Percentiles rank a stretch among this genome's conserved stretches.
Evolutionary conservation across 1,140 invertebrate species (phyloP).

Genomic region (Formica exsecta): DNA sequence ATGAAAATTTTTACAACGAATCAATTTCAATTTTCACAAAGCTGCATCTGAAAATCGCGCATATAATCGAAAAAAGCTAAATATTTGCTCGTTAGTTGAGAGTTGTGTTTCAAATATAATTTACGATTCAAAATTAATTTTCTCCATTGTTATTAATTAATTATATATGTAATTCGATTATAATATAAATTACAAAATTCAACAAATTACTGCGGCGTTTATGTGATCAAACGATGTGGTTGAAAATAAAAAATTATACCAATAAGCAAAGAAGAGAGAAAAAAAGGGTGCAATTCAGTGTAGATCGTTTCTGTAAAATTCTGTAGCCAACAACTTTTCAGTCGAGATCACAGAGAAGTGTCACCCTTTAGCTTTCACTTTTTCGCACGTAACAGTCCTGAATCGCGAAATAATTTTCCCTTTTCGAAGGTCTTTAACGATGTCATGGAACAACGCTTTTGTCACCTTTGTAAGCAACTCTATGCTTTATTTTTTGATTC

Average conservation of each 20-base stretch:
- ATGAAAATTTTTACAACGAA: background rate
- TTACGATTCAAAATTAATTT: slow-evolving; percentile 39
- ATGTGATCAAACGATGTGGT: background rate
- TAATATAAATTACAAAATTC: background rate
- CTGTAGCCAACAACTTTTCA: slow-evolving; percentile 22
- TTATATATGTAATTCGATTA: background rate
- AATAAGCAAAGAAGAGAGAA: background rate
- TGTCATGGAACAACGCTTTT: background rate
- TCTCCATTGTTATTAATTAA: slow-evolving; percentile 31
- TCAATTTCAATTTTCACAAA: slow-evolving; percentile 43
- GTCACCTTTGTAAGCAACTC: slow-evolving; percentile 11
- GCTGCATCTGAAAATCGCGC: background rate
- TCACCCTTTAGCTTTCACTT: background rate
- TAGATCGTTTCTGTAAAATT: slow-evolving; percentile 10
- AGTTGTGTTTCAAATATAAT: background rate
- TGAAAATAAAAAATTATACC: slow-evolving; percentile 25
- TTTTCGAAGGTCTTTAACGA: slow-evolving; percentile 14
- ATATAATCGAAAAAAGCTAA: slow-evolving; percentile 13
- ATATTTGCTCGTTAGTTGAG: slow-evolving; percentile 39
- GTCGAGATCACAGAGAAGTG: background rate
- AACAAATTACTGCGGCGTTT: slow-evolving; percentile 28
- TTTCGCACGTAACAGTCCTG: background rate
- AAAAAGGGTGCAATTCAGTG: background rate
- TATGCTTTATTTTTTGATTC: slow-evolving; percentile 8
- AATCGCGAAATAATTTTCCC: slow-evolving; percentile 22